A percentile compares a stretch with the other conserved stretches of the same genome.
phyloP scores from a whole-genome alignment of 2,113 vertebrate genomes.

The Motacilla alba region DNA sequence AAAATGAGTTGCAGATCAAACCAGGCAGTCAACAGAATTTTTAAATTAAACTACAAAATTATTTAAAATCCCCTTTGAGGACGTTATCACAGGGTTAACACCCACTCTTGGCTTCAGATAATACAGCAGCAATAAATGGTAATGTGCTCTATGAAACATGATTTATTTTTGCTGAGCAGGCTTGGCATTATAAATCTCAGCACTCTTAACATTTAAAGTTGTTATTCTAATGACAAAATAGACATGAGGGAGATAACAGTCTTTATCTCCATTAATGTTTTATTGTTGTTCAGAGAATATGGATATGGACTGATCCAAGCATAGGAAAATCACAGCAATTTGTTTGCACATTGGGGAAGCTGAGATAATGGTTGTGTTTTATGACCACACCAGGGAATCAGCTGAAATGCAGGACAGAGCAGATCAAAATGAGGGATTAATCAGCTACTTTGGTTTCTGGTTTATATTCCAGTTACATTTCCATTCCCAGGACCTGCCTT shows the following conservation, averaged over 20 bases:
- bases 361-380: constrained; percentile 19
- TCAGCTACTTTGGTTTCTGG: background rate
- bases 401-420: background rate
- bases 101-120: background rate
- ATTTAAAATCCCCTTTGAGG: background rate
- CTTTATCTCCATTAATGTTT: constrained; percentile 66
- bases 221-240: constrained; percentile 62
- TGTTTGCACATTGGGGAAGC: constrained; percentile 32
- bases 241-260: constrained; percentile 62
- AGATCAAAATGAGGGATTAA: background rate
- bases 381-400: background rate
- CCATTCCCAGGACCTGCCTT: background rate
- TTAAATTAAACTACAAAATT: background rate
- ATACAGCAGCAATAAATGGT: background rate
- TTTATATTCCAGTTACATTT: background rate
- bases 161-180: constrained; percentile 52
- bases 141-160: background rate
- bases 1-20: background rate
- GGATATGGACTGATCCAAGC: constrained; percentile 15
- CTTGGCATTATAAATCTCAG: constrained; percentile 57
- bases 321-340: constrained; percentile 55
- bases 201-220: constrained; percentile 60
- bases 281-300: constrained; percentile 63
- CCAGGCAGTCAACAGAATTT: background rate
- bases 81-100: constrained; percentile 22